These are phyloP conservation scores for Samia ricini DNA, from an alignment of 1,140 invertebrate species.

Conservation along the genomic window DNA sequence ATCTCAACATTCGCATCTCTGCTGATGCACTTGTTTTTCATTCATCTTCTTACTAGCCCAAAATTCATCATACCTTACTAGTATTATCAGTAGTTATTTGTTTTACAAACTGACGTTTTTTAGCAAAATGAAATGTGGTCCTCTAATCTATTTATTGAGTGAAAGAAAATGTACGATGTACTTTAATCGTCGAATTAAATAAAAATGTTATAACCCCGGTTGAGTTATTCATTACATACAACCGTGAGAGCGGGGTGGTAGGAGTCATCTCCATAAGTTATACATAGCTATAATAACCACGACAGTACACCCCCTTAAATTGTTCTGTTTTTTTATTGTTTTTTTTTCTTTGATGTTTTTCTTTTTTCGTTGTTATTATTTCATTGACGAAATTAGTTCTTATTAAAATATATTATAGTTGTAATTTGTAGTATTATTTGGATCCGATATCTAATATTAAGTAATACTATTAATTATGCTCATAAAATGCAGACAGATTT, in stretches of 20 bases:
- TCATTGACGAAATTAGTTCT: constrained; percentile 42
- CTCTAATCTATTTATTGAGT: neutral
- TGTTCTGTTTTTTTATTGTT: constrained; percentile 76
- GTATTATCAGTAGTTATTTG: too few species aligned
- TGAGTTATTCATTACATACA: constrained; percentile 75
- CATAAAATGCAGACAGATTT: too few species aligned
- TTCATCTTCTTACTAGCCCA: too few species aligned
- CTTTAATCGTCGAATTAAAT: constrained; percentile 69
- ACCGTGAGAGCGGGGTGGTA: constrained; percentile 38
- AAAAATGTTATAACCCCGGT: constrained; percentile 51
- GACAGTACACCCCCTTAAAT: constrained; percentile 77
- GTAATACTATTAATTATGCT: too few species aligned
- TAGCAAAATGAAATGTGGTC: neutral
- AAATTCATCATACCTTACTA: too few species aligned
- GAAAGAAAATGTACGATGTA: constrained; percentile 41
- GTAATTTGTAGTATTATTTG: too few species aligned
- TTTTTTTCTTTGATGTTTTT: constrained; percentile 71
- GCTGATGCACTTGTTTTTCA: too few species aligned
- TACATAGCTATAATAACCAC: constrained; percentile 78
- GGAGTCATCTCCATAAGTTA: constrained; percentile 56
- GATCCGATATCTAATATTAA: too few species aligned
- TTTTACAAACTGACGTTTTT: too few species aligned
- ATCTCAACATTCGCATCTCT: too few species aligned
- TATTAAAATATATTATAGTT: neutral
- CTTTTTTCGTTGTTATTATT: constrained; percentile 72